These are phyloP conservation scores for Dyspetes luteomarginatus DNA, from an alignment of 2,888 invertebrate genomes.

Conservation along the genomic window DNA sequence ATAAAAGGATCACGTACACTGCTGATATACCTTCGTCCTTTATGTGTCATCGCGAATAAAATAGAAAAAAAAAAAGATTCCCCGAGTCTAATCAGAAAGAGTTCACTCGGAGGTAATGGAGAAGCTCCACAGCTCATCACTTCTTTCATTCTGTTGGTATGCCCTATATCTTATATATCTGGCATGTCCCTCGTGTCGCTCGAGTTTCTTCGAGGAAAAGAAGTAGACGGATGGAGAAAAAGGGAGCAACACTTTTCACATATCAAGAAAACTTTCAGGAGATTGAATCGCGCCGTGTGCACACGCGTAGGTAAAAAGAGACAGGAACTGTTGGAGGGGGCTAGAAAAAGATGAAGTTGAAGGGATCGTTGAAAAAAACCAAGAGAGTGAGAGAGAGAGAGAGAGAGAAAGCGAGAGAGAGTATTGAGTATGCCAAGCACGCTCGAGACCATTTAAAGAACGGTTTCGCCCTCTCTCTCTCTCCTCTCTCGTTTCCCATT, in stretches of 20 bases:
- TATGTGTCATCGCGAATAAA: not conserved
- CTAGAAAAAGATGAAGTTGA: conserved; percentile 36
- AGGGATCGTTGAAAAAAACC: conserved; percentile 1
- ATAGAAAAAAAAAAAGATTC: conserved; percentile 30
- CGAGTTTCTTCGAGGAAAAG: conserved; percentile 55
- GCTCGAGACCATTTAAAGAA: conserved; percentile 65
- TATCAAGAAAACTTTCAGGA: conserved; percentile 69
- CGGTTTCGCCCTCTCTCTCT: conserved; percentile 64
- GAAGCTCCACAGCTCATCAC: conserved; percentile 57
- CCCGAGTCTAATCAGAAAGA: conserved; percentile 60
- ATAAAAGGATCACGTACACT: not conserved
- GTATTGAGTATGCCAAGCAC: conserved; percentile 63
- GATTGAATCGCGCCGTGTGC: conserved; percentile 65
- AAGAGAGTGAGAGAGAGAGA: conserved; percentile 8
- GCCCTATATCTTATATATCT: conserved; percentile 47
- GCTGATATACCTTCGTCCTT: not conserved
- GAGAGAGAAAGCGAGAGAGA: conserved; percentile 25
- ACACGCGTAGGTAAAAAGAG: conserved; percentile 56
- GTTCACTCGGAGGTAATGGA: conserved; percentile 59
- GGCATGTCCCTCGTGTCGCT: conserved; percentile 51
- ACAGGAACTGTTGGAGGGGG: conserved; percentile 43
- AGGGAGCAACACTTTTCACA: conserved; percentile 55
- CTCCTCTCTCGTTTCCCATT: conserved; percentile 16
- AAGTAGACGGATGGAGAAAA: conserved; percentile 10
- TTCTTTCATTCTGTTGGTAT: conserved; percentile 57